These are phyloP conservation scores for Rhagoletis pomonella DNA, from an alignment of 1,140 invertebrate species.

Conservation along the genomic window DNA sequence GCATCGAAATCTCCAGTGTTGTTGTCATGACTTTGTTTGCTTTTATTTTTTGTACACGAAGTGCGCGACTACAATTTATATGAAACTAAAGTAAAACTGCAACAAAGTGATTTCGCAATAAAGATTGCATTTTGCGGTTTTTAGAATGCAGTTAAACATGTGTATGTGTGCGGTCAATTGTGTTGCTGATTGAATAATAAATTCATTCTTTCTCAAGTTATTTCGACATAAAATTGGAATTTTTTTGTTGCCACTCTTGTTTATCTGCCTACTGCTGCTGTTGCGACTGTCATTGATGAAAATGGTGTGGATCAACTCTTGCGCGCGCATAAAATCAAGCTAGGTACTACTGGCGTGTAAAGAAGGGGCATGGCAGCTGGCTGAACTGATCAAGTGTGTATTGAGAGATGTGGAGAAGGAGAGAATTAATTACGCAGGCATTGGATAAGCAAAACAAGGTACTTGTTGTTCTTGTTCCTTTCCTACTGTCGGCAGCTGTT, in stretches of 20 bases:
- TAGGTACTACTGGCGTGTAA: neutral
- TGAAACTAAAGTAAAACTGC: neutral
- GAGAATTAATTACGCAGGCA: conserved; percentile 1
- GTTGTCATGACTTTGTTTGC: neutral
- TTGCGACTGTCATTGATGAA: neutral
- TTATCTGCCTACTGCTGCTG: neutral
- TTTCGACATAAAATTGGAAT: neutral
- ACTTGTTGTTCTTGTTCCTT: too few relatives aligned
- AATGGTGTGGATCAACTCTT: neutral
- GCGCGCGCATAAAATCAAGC: neutral
- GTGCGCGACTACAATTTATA: neutral
- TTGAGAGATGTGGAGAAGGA: neutral
- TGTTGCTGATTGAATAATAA: neutral
- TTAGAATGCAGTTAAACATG: neutral
- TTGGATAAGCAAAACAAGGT: neutral
- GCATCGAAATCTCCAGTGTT: too few relatives aligned
- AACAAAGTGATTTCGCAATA: neutral
- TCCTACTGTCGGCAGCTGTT: too few relatives aligned
- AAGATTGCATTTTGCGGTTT: conserved; percentile 10
- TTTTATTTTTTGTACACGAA: neutral
- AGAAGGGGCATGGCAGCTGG: neutral
- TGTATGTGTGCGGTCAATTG: neutral
- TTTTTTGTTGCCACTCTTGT: neutral
- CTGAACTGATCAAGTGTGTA: neutral
- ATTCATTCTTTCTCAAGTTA: neutral